Conservation (phyloP, 2,797 vertebrate genomes). For the Brachyrhaphis roseni region DNA sequence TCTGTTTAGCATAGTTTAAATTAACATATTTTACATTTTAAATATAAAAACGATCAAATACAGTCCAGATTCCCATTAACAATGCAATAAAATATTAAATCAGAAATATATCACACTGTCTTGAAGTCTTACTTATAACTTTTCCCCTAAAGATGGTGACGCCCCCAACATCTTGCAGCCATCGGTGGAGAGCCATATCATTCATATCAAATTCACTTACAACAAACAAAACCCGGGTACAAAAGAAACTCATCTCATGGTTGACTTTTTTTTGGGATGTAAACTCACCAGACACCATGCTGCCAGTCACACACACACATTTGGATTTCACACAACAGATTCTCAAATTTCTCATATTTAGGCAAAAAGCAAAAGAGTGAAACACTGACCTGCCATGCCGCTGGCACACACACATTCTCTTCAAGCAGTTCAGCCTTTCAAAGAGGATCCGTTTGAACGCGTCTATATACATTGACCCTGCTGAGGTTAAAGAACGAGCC, state of each 20-base stretch:
- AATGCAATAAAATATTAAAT: neutral
- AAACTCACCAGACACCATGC: slow-evolving; percentile 28
- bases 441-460: slow-evolving; percentile 85
- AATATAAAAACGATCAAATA: neutral
- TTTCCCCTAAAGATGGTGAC: neutral
- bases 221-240: neutral
- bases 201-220: neutral
- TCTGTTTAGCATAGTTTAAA: neutral
- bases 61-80: neutral
- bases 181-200: neutral
- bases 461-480: slow-evolving; percentile 87
- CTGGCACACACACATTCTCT: slow-evolving; percentile 87
- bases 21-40: neutral
- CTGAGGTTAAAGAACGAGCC: slow-evolving; percentile 42
- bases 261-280: neutral
- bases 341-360: slow-evolving; percentile 73
- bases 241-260: slow-evolving; percentile 45
- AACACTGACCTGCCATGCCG: slow-evolving; percentile 84
- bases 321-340: slow-evolving; percentile 61
- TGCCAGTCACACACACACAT: slow-evolving; percentile 10
- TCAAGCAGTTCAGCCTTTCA: slow-evolving; percentile 85
- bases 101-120: neutral
- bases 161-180: neutral
- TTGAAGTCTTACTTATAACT: neutral
- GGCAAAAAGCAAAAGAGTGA: slow-evolving; percentile 33